These are phyloP conservation scores for Melinaea marsaeus DNA, from an alignment of 2,888 invertebrate species.

Conservation along the genomic window DNA sequence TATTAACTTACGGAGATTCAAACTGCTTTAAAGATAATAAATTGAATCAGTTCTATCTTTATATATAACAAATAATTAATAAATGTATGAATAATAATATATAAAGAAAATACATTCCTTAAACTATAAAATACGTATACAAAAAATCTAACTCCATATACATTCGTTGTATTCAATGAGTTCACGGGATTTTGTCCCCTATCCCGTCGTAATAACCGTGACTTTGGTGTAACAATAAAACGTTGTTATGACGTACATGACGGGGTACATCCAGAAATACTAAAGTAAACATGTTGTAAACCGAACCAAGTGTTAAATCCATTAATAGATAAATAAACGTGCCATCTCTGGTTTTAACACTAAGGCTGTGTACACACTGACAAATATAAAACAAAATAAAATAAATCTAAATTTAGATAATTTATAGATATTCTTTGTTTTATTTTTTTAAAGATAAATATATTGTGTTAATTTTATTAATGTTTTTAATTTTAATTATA, in stretches of 20 bases:
- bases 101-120: constrained; percentile 11
- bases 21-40: constrained; percentile 27
- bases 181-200: constrained; percentile 7
- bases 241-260: constrained; percentile 38
- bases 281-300: constrained; percentile 72
- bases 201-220: constrained; percentile 6
- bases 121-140: constrained; percentile 28
- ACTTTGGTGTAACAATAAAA: constrained; percentile 12
- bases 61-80: no score
- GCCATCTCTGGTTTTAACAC: constrained; percentile 34
- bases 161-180: neutral
- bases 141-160: constrained; percentile 29
- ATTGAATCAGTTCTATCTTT: constrained; percentile 18
- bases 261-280: constrained; percentile 70
- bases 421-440: no score
- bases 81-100: no score
- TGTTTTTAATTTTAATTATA: no score
- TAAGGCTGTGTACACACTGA: constrained; percentile 13
- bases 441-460: no score
- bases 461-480: no score
- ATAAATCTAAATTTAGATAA: no score
- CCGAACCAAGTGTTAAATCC: constrained; percentile 58
- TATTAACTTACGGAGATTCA: constrained; percentile 27
- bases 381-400: no score
- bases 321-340: constrained; percentile 70